Base-by-base conservation (phyloP, 2,888 invertebrate genomes). In the Orthosia cruda region DNA sequence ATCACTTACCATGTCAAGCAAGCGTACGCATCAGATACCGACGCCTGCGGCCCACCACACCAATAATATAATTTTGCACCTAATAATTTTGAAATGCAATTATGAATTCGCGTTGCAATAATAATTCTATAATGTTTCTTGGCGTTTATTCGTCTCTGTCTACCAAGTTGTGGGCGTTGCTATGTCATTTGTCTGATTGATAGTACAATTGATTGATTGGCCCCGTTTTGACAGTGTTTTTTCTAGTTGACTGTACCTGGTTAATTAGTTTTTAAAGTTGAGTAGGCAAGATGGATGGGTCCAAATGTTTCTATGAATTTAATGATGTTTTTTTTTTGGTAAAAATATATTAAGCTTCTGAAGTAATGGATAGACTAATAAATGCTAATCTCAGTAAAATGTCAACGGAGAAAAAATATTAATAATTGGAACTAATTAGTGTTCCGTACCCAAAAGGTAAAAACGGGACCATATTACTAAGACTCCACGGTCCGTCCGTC, bases 11-110 rank as follows among this genome's bases (percentile, higher is more conserved):
- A 92, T 93, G 94, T 92, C 94, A 91, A 87, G 85, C 82, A 84
- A 85, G 74, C 87, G 87, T 83, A 82, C 91, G 78, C 92, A 95
- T 96, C 95, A 91, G 95, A 95, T 96, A 85, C 85, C 62, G 77
- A 74, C 86, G 89, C 90, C 91, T 81, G 88, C 78, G 87, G 93
- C 92, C 88, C 82, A 90, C 86, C 83, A 85, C 89, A 85, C 90
- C 89, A 89, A 91, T 93, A 93, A 91, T 92, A 91, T 91, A 92
- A 91, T 89, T 94, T 95, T 94, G 91, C 95, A 95, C 95, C 94
- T 95, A 93, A 95, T 95, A 95, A 96, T 96, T 96, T 95, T 90
- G 89, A 91, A 85, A 89, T 90, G 91, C 94, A 96, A 95, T 95
- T 95, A 95, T 92, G 92, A 93, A 93, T 94, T 90, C 83, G 88